phyloP scores from a whole-genome alignment of 1,140 invertebrate genomes.

The Pseudomyrmex dendroicus region DNA sequence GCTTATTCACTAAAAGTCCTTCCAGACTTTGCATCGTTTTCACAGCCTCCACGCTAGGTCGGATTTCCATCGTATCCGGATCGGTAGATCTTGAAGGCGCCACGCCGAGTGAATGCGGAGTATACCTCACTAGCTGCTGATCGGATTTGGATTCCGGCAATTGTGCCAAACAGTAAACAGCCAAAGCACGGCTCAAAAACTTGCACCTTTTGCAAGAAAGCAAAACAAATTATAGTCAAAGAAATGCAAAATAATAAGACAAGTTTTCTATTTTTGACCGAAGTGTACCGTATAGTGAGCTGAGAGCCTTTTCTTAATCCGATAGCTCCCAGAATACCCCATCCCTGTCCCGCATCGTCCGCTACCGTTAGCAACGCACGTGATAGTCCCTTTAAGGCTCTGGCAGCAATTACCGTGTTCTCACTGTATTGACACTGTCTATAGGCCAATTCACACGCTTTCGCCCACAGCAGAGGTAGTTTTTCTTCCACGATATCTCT shows the following conservation, averaged over 20 bases:
- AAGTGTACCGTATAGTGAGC: slow-evolving; percentile 85
- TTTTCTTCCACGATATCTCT: slow-evolving; percentile 87
- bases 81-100: slow-evolving; percentile 71
- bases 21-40: slow-evolving; percentile 83
- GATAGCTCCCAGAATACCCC: slow-evolving; percentile 88
- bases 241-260: slow-evolving; percentile 1
- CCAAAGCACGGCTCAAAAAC: slow-evolving; percentile 81
- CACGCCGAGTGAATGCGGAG: slow-evolving; percentile 78
- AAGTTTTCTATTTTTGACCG: not conserved
- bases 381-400: slow-evolving; percentile 85
- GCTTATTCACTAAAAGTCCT: slow-evolving; percentile 82
- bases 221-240: not conserved
- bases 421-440: slow-evolving; percentile 85
- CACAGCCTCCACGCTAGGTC: slow-evolving; percentile 83
- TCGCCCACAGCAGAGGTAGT: slow-evolving; percentile 87
- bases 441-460: slow-evolving; percentile 85
- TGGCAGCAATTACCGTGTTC: slow-evolving; percentile 82
- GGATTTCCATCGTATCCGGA: slow-evolving; percentile 79
- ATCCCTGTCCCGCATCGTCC: slow-evolving; percentile 86
- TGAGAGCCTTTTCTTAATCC: slow-evolving; percentile 87
- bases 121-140: slow-evolving; percentile 75
- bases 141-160: slow-evolving; percentile 83
- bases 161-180: slow-evolving; percentile 84
- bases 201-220: slow-evolving; percentile 79
- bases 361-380: slow-evolving; percentile 84